Conservation (phyloP, 2,113 vertebrate species). For the Centropus unirufus region DNA sequence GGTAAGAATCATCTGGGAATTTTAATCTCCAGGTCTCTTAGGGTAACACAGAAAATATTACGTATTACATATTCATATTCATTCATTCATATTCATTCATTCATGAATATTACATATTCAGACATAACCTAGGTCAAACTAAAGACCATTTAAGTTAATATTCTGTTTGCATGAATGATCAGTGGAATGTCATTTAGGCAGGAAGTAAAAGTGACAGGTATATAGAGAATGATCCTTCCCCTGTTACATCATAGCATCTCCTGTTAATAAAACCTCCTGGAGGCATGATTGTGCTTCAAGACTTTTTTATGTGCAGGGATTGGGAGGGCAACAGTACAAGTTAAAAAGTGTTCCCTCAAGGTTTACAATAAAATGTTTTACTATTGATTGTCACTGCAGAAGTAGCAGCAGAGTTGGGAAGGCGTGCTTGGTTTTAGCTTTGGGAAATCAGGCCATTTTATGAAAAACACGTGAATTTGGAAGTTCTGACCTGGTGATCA, state of each 20-base stretch:
- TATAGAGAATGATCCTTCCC: background rate
- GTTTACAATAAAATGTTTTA: background rate
- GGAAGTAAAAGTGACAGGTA: background rate
- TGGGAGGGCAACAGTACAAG: background rate
- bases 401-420: background rate
- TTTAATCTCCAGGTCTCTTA: background rate
- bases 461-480: background rate
- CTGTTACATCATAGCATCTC: background rate
- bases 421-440: background rate
- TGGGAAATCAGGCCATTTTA: background rate
- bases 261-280: background rate
- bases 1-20: background rate
- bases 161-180: background rate
- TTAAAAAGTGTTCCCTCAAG: background rate
- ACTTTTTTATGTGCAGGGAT: background rate
- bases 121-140: background rate
- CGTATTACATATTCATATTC: no score
- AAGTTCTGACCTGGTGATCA: background rate
- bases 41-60: background rate
- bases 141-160: background rate
- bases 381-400: background rate
- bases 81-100: no score
- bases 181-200: background rate
- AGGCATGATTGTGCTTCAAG: background rate
- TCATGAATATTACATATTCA: no score